Base-by-base conservation (phyloP, 2,113 vertebrate genomes). In the Orcinus orca region DNA sequence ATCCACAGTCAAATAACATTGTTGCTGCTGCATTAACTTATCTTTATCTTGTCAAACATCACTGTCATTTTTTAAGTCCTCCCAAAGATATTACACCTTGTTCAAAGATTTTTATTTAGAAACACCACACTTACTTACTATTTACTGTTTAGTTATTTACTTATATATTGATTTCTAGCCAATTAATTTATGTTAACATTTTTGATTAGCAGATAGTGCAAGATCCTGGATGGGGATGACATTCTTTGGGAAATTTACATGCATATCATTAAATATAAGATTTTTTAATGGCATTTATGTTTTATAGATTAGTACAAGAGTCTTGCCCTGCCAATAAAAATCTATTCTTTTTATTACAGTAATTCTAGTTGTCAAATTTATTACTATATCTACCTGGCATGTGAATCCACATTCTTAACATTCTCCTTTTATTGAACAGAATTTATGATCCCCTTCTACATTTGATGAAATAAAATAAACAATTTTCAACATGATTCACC, bases 401-500 rank as follows among this genome's bases (percentile, higher is more conserved):
- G 5, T 88, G 20, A 97, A 81, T 83, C 17, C 31, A 18, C 68
- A 85, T 65, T 96, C 92, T 47, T 94, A 82, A 58, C 67, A 97
- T 96, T 90, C 50, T 73, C 55, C 44, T 71, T 98, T 97, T 93
- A 93, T 65, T 76, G 17, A 95, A 82, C 0, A 81, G 85, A 95
- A 97, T 97, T 90, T 90, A 96, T 96, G 95, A 95, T 86, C 68
- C 58, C 44, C 94, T 97, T 82, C 8, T 31, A 93, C 71, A 13
- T 33, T 88, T 73, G 70, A 65, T 88, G 29, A 94, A 84, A 83
- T 1, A 36, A 97, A 98, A 77, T 1, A 53, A 97, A 98, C 88
- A 90, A 47, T 97, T 98, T 98, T 79, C 82, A 92, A 85, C 60
- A 11, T 88, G 85, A 98, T 87, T 97, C 97, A 91, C 96, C 96